phyloP scores from a whole-genome alignment of 2,113 vertebrate species.

The Apeltes quadracus region DNA sequence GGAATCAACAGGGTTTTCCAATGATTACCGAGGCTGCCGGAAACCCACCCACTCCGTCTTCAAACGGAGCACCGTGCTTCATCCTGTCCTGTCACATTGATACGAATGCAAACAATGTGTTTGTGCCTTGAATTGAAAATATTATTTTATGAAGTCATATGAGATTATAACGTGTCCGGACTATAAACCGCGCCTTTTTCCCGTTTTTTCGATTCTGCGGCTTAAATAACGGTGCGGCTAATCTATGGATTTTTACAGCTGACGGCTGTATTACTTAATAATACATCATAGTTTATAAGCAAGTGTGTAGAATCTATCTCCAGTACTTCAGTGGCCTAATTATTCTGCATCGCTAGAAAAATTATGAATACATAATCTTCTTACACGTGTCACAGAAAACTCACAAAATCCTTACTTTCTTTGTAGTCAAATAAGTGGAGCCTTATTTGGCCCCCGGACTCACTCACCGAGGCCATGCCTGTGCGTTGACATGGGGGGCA shows the following conservation, averaged over 20 bases:
- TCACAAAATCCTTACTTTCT: background rate
- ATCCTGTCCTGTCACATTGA: background rate
- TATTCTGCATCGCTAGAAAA: background rate
- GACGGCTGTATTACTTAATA: too few relatives aligned
- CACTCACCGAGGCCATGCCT: constrained; percentile 92
- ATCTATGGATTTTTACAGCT: too few relatives aligned
- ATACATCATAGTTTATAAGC: too few relatives aligned
- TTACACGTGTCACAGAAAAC: background rate
- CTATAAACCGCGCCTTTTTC: too few relatives aligned
- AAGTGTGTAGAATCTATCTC: too few relatives aligned
- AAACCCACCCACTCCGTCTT: too few relatives aligned
- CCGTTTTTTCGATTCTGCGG: too few relatives aligned
- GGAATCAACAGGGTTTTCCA: background rate
- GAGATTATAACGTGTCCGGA: background rate
- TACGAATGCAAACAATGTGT: background rate
- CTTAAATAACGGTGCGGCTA: too few relatives aligned
- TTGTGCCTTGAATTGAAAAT: background rate
- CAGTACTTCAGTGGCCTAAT: background rate
- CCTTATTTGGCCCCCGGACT: background rate
- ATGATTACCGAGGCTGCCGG: background rate
- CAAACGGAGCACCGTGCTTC: too few relatives aligned
- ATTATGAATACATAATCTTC: background rate
- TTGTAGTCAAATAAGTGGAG: background rate
- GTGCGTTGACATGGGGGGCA: constrained; percentile 98
- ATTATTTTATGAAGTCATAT: background rate